Conservation (phyloP, 92 coral and sea anemone species). For the Anthopleura xanthogrammica region DNA sequence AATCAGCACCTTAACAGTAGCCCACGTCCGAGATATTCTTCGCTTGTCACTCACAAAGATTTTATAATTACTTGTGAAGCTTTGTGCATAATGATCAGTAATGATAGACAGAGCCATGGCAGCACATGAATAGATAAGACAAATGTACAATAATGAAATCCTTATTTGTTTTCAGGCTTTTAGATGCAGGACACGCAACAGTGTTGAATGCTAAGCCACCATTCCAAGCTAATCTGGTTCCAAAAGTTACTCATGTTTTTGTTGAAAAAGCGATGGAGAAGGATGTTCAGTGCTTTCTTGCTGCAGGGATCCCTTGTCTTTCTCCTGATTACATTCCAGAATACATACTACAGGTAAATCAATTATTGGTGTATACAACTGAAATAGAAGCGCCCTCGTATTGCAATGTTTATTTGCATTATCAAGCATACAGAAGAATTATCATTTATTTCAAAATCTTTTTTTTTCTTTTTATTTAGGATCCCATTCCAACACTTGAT, state of each 20-base stretch:
- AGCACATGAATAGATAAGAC: too few species aligned
- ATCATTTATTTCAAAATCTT: background rate
- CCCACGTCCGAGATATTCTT: too few species aligned
- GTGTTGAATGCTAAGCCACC: constrained; percentile 70
- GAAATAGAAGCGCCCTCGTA: too few species aligned
- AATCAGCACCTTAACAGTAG: too few species aligned
- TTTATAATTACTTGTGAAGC: too few species aligned
- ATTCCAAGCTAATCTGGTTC: constrained; percentile 37
- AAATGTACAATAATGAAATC: background rate
- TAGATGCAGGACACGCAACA: constrained; percentile 85
- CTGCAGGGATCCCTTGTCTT: constrained; percentile 73
- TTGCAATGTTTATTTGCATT: too few species aligned
- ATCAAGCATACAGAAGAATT: background rate
- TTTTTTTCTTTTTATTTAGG: background rate
- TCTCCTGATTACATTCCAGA: constrained; percentile 94
- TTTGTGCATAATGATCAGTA: too few species aligned
- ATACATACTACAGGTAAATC: constrained; percentile 75
- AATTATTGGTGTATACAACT: too few species aligned
- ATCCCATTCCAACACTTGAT: constrained; percentile 24
- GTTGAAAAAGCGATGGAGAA: constrained; percentile 71
- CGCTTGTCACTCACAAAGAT: too few species aligned
- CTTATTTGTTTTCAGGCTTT: constrained; percentile 42
- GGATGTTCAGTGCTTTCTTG: constrained; percentile 57
- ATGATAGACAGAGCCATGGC: too few species aligned
- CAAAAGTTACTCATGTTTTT: constrained; percentile 86